Percentiles rank a stretch among this genome's conserved stretches.
These are phyloP conservation scores for Cinclus cinclus DNA, from an alignment of 2,113 vertebrate genomes.

Conservation along the genomic window DNA sequence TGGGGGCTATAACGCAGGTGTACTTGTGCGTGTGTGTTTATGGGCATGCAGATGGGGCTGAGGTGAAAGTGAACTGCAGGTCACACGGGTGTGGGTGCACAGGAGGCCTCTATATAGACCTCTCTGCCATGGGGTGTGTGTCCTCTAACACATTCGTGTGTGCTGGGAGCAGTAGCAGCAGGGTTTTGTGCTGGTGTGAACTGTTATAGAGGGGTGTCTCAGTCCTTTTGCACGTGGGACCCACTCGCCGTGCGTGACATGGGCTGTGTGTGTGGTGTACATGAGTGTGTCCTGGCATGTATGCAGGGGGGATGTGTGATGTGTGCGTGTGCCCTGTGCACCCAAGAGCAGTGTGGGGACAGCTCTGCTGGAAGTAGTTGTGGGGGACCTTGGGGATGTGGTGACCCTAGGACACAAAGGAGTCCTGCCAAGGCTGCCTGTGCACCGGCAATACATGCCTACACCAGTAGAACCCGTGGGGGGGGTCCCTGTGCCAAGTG, in stretches of 20 bases:
- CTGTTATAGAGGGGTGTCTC: not conserved
- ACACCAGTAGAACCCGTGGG: not conserved
- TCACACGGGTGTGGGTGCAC: fast-evolving
- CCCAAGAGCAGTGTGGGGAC: not conserved
- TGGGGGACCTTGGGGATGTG: not conserved
- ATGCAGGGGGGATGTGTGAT: fast-evolving
- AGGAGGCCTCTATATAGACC: not conserved
- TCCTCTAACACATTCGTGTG: fast-evolving
- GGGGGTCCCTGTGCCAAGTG: not conserved
- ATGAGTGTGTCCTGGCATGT: not conserved
- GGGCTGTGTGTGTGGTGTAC: not conserved
- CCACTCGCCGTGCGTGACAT: fast-evolving
- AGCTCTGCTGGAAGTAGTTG: not conserved
- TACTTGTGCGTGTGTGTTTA: not conserved
- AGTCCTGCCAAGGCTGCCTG: not conserved
- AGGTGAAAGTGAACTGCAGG: not conserved
- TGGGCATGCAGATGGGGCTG: not conserved
- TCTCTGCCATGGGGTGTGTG: not conserved
- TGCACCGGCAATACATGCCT: not conserved
- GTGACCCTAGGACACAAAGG: not conserved
- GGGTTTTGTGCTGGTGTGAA: not conserved
- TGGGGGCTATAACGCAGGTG: not conserved
- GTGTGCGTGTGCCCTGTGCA: not conserved
- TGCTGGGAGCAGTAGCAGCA: not conserved
- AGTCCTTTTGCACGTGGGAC: not conserved